Conservation (phyloP, 2,113 vertebrate species). For the Trichechus manatus region DNA sequence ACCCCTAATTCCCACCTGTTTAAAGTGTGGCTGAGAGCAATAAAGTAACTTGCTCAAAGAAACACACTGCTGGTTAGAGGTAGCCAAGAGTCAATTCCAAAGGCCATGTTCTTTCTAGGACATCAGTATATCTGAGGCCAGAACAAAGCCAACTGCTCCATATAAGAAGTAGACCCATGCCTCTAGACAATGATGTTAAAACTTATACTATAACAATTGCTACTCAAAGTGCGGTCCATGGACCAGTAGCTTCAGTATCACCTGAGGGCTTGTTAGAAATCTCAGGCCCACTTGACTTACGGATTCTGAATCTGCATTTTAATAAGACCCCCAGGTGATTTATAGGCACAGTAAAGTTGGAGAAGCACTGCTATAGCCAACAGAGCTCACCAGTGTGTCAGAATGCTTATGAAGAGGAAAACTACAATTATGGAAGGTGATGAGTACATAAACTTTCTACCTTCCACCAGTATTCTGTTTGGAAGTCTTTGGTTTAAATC, state of each 20-base stretch:
- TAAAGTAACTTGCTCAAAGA: slow-evolving; percentile 6
- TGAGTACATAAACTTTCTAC: neutral
- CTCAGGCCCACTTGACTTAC: neutral
- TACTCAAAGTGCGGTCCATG: neutral
- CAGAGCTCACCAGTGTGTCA: neutral
- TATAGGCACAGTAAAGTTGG: neutral
- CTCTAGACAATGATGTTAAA: neutral
- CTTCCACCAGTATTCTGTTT: neutral
- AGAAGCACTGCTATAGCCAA: neutral
- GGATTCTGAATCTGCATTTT: neutral
- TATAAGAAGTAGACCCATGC: neutral
- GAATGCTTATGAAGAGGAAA: neutral
- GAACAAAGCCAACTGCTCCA: neutral
- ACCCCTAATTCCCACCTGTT: neutral
- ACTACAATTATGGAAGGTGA: neutral
- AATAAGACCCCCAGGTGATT: neutral
- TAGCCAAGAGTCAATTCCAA: neutral
- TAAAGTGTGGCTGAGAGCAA: neutral
- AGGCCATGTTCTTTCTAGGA: neutral
- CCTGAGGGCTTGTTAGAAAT: neutral
- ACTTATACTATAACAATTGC: neutral
- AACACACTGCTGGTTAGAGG: neutral
- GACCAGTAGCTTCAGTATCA: neutral
- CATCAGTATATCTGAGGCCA: neutral
- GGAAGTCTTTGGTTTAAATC: neutral